Percentiles rank a stretch among this genome's conserved stretches.
Evolutionary conservation across 2,888 invertebrate genomes (phyloP).

Genomic region (Lasioglossum oenotherae): DNA sequence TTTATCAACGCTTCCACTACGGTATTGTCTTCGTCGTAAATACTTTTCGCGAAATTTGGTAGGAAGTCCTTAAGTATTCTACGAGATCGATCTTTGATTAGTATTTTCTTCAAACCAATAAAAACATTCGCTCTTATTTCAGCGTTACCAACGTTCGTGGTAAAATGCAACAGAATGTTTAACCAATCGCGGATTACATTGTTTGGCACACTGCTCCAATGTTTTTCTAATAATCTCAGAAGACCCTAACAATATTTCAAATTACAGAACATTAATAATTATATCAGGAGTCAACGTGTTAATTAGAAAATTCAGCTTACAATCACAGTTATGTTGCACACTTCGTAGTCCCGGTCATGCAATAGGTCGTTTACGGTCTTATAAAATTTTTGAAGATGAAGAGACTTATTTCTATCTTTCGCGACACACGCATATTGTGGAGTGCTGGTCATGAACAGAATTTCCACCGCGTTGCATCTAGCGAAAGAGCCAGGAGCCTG

Average conservation of each 20-base stretch:
- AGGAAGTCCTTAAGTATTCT: constrained; percentile 48
- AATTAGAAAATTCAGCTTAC: constrained; percentile 48
- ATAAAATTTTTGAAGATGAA: constrained; percentile 55
- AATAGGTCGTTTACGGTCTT: constrained; percentile 64
- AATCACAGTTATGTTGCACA: constrained; percentile 64
- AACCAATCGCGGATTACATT: constrained; percentile 62
- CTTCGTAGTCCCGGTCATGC: constrained; percentile 58
- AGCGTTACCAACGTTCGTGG: constrained; percentile 38
- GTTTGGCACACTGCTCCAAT: constrained; percentile 61
- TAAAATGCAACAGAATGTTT: constrained; percentile 49
- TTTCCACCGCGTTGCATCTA: constrained; percentile 70
- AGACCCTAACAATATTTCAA: constrained; percentile 50
- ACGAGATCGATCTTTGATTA: constrained; percentile 49
- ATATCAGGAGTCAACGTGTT: background rate
- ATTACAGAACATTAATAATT: constrained; percentile 22
- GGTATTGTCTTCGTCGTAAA: constrained; percentile 56
- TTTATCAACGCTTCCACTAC: constrained; percentile 62
- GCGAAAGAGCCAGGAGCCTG: constrained; percentile 66
- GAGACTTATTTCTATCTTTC: constrained; percentile 29
- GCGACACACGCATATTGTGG: constrained; percentile 19
- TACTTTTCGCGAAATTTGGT: constrained; percentile 52
- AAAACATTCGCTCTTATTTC: constrained; percentile 63
- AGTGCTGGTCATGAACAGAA: constrained; percentile 65
- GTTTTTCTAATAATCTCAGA: constrained; percentile 56
- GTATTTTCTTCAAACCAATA: constrained; percentile 57